phyloP scores from a whole-genome alignment of 2,888 invertebrate genomes.

The Drosophila eohydei region DNA sequence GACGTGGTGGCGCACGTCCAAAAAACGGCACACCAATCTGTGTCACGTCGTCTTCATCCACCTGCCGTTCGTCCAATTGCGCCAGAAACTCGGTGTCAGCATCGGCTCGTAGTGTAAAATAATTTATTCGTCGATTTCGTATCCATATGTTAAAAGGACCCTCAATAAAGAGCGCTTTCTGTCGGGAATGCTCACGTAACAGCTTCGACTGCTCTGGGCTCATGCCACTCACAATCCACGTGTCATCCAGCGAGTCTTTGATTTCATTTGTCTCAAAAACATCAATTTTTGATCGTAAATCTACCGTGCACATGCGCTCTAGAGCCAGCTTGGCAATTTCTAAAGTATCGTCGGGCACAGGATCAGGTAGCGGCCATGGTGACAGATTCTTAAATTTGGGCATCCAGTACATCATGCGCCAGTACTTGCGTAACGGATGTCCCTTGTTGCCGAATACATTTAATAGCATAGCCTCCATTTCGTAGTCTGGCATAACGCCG shows the following conservation, averaged over 20 bases:
- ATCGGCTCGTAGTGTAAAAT: slow-evolving; percentile 92
- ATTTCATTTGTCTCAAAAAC: slow-evolving; percentile 89
- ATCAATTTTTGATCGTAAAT: slow-evolving; percentile 89
- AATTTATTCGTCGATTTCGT: slow-evolving; percentile 90
- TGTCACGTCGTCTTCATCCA: slow-evolving; percentile 90
- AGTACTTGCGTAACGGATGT: slow-evolving; percentile 90
- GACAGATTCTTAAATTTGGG: slow-evolving; percentile 96
- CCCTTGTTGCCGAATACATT: slow-evolving; percentile 94
- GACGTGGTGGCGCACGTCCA: slow-evolving; percentile 84
- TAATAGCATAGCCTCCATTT: slow-evolving; percentile 92
- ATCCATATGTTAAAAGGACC: slow-evolving; percentile 94
- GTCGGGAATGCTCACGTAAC: slow-evolving; percentile 87
- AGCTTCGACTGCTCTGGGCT: slow-evolving; percentile 91
- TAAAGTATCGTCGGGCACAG: slow-evolving; percentile 90
- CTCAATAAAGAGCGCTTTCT: slow-evolving; percentile 91
- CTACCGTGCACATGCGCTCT: slow-evolving; percentile 92
- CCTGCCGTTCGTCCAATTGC: slow-evolving; percentile 78
- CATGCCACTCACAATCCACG: slow-evolving; percentile 96
- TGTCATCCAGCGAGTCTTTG: slow-evolving; percentile 92
- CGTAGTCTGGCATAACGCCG: slow-evolving; percentile 96
- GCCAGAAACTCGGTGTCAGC: slow-evolving; percentile 86
- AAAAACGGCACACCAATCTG: slow-evolving; percentile 87
- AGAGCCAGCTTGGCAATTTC: slow-evolving; percentile 94
- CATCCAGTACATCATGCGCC: slow-evolving; percentile 95
- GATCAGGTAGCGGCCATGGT: slow-evolving; percentile 93